Evolutionary conservation across 2,888 invertebrate species (phyloP).

Genomic region (Cartodere bifasciata): DNA sequence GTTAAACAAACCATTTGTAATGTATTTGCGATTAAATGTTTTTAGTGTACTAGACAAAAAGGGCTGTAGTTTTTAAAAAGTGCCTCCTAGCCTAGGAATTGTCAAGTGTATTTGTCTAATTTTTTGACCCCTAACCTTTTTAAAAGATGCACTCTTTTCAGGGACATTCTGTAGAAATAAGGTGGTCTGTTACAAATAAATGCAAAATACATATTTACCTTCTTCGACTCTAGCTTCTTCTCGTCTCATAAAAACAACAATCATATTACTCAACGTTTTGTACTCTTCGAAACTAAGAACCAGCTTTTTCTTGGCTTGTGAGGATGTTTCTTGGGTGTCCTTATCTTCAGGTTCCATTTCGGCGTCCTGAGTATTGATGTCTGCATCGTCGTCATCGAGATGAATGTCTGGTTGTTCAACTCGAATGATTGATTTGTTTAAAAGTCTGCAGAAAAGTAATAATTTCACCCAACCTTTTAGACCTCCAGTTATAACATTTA

Average conservation of each 20-base stretch:
- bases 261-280: constrained; percentile 80
- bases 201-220: constrained; percentile 31
- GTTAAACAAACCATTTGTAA: too few relatives aligned
- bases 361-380: constrained; percentile 30
- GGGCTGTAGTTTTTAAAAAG: too few relatives aligned
- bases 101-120: too few relatives aligned
- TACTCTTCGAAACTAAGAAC: constrained; percentile 88
- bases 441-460: constrained; percentile 40
- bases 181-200: not conserved
- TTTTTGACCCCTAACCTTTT: too few relatives aligned
- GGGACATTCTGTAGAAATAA: not conserved
- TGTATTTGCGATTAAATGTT: too few relatives aligned
- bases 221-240: constrained; percentile 63
- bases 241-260: constrained; percentile 78
- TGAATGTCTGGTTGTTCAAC: constrained; percentile 97
- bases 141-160: too few relatives aligned
- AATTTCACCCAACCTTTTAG: too few relatives aligned
- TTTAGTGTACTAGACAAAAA: too few relatives aligned
- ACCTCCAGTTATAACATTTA: too few relatives aligned
- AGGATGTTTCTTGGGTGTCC: constrained; percentile 17
- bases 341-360: constrained; percentile 34
- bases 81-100: too few relatives aligned
- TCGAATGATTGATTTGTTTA: constrained; percentile 93
- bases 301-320: constrained; percentile 51
- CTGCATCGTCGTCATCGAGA: constrained; percentile 43